Percentiles rank a stretch among this genome's conserved stretches.
These are phyloP conservation scores for Acanthiza pusilla DNA, from an alignment of 2,797 vertebrate species.

Conservation along the genomic window DNA sequence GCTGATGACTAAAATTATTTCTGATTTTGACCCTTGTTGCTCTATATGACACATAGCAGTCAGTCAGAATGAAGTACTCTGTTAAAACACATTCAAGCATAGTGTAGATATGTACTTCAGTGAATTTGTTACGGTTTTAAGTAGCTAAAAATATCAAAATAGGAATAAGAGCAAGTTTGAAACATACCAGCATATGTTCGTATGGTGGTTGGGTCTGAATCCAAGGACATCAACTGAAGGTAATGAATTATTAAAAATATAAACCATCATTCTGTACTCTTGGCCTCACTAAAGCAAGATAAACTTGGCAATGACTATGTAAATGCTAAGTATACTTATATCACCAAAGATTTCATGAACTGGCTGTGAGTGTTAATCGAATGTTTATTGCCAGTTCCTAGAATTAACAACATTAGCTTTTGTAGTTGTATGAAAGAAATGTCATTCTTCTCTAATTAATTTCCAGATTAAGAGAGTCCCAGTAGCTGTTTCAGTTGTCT, in stretches of 20 bases:
- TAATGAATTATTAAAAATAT: neutral
- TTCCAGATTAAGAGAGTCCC: neutral
- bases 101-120: neutral
- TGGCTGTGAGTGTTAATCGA: neutral
- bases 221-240: neutral
- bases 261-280: neutral
- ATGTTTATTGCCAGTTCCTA: neutral
- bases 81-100: neutral
- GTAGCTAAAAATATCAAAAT: neutral
- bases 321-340: neutral
- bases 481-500: neutral
- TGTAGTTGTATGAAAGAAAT: neutral
- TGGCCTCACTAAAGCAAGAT: neutral
- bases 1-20: neutral
- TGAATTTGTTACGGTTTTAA: neutral
- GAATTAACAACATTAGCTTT: neutral
- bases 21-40: neutral
- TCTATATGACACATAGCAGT: neutral
- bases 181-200: neutral
- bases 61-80: neutral
- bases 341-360: neutral
- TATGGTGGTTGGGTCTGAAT: neutral
- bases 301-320: neutral
- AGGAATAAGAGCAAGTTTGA: neutral
- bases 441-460: neutral